Evolutionary conservation across 1,140 invertebrate genomes (phyloP).

Genomic region (Penaeus indicus): DNA sequence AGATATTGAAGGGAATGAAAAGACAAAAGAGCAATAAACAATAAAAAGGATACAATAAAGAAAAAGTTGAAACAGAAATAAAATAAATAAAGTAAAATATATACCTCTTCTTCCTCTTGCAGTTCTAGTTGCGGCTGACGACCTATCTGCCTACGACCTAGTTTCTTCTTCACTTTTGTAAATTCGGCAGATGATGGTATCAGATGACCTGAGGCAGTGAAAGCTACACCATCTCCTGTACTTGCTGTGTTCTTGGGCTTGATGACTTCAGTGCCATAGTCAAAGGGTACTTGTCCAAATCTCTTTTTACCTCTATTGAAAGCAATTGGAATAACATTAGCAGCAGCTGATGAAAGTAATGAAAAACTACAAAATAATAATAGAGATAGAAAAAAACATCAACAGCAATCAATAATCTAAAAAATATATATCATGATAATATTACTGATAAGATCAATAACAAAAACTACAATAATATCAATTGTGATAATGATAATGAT

Average conservation of each 20-base stretch:
- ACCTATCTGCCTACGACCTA: slow-evolving; percentile 3
- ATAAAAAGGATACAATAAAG: too few relatives aligned
- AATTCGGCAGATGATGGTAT: slow-evolving; percentile 37
- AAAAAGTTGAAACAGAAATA: too few relatives aligned
- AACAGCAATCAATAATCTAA: too few relatives aligned
- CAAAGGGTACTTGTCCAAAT: slow-evolving; percentile 73
- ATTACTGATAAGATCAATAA: too few relatives aligned
- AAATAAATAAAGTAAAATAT: slow-evolving; percentile 18
- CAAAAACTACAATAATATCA: too few relatives aligned
- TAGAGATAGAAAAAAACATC: too few relatives aligned
- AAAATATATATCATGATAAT: too few relatives aligned
- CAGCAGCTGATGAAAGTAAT: too few relatives aligned
- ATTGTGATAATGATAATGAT: too few relatives aligned
- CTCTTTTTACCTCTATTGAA: slow-evolving; percentile 69
- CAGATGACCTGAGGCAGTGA: slow-evolving; percentile 50
- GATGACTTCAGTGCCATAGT: slow-evolving; percentile 69
- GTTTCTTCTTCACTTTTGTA: slow-evolving; percentile 10
- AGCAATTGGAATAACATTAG: slow-evolving; percentile 65
- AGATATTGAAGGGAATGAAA: too few relatives aligned
- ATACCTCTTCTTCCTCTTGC: slow-evolving; percentile 63
- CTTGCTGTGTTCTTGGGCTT: background rate
- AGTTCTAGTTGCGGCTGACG: slow-evolving; percentile 51
- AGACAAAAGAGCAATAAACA: too few relatives aligned
- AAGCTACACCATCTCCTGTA: background rate
- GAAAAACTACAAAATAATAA: too few relatives aligned